Evolutionary conservation across 2,888 invertebrate species (phyloP).

Genomic region (Hydropsyche betteni): DNA sequence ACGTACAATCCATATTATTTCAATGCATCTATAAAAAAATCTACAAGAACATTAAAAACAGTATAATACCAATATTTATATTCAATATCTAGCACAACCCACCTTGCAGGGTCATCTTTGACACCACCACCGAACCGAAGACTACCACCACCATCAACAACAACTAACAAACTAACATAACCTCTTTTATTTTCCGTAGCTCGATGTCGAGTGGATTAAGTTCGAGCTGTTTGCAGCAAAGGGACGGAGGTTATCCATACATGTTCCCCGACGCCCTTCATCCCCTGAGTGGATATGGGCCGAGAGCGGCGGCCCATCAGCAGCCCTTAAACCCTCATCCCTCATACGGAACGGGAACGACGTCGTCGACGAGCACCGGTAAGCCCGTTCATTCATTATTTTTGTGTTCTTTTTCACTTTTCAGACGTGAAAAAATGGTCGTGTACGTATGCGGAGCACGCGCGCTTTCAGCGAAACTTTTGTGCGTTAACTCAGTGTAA

Average conservation of each 20-base stretch:
- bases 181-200: slow-evolving; percentile 65
- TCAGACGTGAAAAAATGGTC: neutral
- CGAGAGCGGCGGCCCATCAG: slow-evolving; percentile 80
- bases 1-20: too few species aligned
- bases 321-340: slow-evolving; percentile 77
- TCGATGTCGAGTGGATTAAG: slow-evolving; percentile 87
- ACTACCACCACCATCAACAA: neutral
- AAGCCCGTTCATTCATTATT: slow-evolving; percentile 58
- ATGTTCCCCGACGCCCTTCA: slow-evolving; percentile 91
- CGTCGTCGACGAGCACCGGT: slow-evolving; percentile 73
- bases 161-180: slow-evolving; percentile 1
- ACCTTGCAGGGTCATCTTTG: too few species aligned
- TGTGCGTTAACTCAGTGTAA: too few species aligned
- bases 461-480: too few species aligned
- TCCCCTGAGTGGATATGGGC: slow-evolving; percentile 75
- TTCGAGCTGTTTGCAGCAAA: slow-evolving; percentile 85
- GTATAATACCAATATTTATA: too few species aligned
- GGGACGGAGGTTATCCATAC: slow-evolving; percentile 85
- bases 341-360: slow-evolving; percentile 67
- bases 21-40: too few species aligned
- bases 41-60: too few species aligned
- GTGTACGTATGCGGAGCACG: too few species aligned
- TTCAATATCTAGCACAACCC: too few species aligned
- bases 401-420: neutral
- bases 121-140: neutral